Percentiles rank a stretch among this genome's conserved stretches.
These are phyloP conservation scores for Scaptomyza caliginosa DNA, from an alignment of 2,888 invertebrate species.

Conservation along the genomic window DNA sequence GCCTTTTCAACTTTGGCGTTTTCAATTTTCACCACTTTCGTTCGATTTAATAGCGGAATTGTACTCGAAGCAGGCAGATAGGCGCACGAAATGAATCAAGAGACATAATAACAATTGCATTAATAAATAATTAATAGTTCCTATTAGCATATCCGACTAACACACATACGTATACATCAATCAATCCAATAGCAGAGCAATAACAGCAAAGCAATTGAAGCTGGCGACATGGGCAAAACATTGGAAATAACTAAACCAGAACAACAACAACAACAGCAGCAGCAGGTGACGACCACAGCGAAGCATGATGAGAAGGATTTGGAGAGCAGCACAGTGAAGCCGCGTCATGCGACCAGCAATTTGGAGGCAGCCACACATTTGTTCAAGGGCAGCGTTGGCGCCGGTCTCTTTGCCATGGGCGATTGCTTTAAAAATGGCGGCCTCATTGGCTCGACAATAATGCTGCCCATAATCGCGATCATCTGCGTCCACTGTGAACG, in stretches of 20 bases:
- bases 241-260: conserved; percentile 55
- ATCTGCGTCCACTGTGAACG: conserved; percentile 97
- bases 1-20: conserved; percentile 10
- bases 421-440: conserved; percentile 96
- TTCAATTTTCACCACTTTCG: background rate
- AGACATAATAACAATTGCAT: background rate
- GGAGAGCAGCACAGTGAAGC: conserved; percentile 47
- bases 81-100: conserved; percentile 1
- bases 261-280: conserved; percentile 20
- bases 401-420: conserved; percentile 97
- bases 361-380: conserved; percentile 94
- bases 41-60: conserved; percentile 4
- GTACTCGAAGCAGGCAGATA: background rate
- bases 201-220: conserved; percentile 44
- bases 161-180: background rate
- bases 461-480: conserved; percentile 92
- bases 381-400: conserved; percentile 97
- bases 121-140: background rate
- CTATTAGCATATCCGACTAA: background rate
- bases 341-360: conserved; percentile 86
- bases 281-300: background rate
- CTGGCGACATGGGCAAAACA: conserved; percentile 60
- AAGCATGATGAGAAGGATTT: conserved; percentile 34
- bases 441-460: conserved; percentile 90
- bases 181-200: conserved; percentile 27